Base-by-base conservation (phyloP, 2,797 vertebrate species). In the Oceanodroma leucorhoa region DNA sequence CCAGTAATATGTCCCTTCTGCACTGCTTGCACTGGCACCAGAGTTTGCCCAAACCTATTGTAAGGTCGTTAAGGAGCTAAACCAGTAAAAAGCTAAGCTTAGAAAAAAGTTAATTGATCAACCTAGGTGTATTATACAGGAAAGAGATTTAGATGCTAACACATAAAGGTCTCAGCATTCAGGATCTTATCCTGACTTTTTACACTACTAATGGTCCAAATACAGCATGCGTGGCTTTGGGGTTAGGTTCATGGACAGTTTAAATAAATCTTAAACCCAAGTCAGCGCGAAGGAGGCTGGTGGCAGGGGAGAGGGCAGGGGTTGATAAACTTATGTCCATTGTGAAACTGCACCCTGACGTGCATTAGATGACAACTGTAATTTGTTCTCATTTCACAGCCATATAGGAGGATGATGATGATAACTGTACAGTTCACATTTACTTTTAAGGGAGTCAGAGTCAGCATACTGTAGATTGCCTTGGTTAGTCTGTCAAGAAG, bases 321-420 rank as follows among this genome's bases (percentile, higher is more conserved):
- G 6, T n/a, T 2, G 0, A 27, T 70, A 45, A 64, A 64, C 22
- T 55, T 34, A 21, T 0, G 10, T 34, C 36, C 29, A 3, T 48
- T 43, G 24, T 12, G 29, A 32, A 48, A n/a, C 9, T 40, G 45
- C 12, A 22, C 32, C 45, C 32, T 65, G 50, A 70, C 54, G 45
- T 13, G 15, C 40, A 3, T 38, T 38, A 60, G 41, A 7, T 75
- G 51, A 18, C 51, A 65, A 10, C 15, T 29, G 18, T 27, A 34
- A 40, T 87, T 70, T 77, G 46, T 41, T 60, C 65, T 65, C 34
- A 0, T 34, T 80, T 69, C 40, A 32, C 9, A 51, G 22, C 15
- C 7, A 0, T 14, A 3, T 19, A 51, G 50, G 77, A 75, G 23
- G 57, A 38, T 2, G 45, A n/a, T 0, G 38, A 38, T 23, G 80